These are phyloP conservation scores for Varroa destructor DNA, from an alignment of 1,140 invertebrate genomes.

Conservation along the genomic window DNA sequence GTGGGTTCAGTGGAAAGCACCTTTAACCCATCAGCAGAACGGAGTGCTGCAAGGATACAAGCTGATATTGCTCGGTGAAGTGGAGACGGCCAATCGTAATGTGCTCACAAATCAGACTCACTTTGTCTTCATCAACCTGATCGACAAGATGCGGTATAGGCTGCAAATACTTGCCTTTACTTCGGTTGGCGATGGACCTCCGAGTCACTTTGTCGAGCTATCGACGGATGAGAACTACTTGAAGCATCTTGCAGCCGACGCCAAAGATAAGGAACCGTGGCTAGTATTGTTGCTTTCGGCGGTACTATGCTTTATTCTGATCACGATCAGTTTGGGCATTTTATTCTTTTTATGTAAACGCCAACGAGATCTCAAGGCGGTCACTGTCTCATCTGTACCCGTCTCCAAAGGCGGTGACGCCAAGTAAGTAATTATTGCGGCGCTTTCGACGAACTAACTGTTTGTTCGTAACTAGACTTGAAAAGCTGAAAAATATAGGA, in stretches of 20 bases:
- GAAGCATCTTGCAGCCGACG: background rate
- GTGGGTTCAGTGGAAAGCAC: conserved; percentile 6
- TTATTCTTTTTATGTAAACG: conserved; percentile 23
- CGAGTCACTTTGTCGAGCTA: conserved; percentile 21
- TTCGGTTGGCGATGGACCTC: conserved; percentile 16
- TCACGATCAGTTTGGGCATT: conserved; percentile 18
- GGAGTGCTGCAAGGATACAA: conserved; percentile 23
- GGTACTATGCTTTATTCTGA: conserved; percentile 18
- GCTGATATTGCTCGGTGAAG: conserved; percentile 5
- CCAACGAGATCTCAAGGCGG: conserved; percentile 4
- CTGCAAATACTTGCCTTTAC: conserved; percentile 23
- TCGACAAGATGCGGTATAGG: conserved; percentile 24
- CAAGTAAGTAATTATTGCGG: conserved; percentile 7
- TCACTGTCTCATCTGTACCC: conserved; percentile 19
- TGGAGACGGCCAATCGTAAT: conserved; percentile 17
- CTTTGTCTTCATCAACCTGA: conserved; percentile 15
- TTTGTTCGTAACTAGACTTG: too few species aligned
- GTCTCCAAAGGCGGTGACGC: conserved; percentile 22
- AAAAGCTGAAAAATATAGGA: too few species aligned
- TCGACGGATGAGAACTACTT: conserved; percentile 23
- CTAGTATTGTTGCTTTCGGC: conserved; percentile 15
- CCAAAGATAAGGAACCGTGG: conserved; percentile 24
- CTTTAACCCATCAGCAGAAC: conserved; percentile 2
- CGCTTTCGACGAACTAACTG: too few species aligned
- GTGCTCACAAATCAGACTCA: conserved; percentile 17